Evolutionary conservation across 2,888 invertebrate species (phyloP), one percentile per base, ranked within the genome.

Genomic region (Arrhopalites spinosus): DNA sequence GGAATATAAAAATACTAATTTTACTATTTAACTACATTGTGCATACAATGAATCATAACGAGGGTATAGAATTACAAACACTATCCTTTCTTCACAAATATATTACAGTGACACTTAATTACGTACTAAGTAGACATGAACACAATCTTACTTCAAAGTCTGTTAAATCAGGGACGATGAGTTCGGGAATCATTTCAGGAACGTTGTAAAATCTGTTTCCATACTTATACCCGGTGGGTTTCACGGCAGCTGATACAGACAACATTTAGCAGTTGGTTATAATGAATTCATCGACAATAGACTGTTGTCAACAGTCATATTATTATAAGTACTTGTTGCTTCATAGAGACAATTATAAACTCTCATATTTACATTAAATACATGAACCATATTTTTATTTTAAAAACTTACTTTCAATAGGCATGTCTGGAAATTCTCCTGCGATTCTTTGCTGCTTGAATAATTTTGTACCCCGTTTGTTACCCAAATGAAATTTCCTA

Each of bases 131-230:
- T 50, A 45, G 7, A 45, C 45, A 45, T 45, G 15, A 11, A 15
- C 2, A 11, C 3, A 17, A 23, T 56, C 82, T 84, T 85, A 89
- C 90, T 84, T 91, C 87, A 84, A 92, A 98, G 81, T 88, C 90
- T 79, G 89, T 90, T 29, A 99, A 86, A 85, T 96, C 91, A 0
- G 98, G 98, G 1, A 98, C 97, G 75, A 98, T 90, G 20, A 98
- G 85, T 84, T 97, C 93, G 0, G 98, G 96, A 79, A 95, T 89
- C 91, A 91, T 95, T 88, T 98, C 97, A 0, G 93, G 92, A 2
- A 98, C 87, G 17, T 85, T 83, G 0, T 90, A 85, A 84, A 88
- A 92, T 80, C 88, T 87, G 0, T 89, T 89, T 67, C 89, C 86
- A 2, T 88, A 80, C 3, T 75, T 82, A 79, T 88, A 88, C 8